A percentile compares a stretch with the other conserved stretches of the same genome.
phyloP scores from a whole-genome alignment of 2,888 invertebrate species.

The Hirtodrosophila confusa region DNA sequence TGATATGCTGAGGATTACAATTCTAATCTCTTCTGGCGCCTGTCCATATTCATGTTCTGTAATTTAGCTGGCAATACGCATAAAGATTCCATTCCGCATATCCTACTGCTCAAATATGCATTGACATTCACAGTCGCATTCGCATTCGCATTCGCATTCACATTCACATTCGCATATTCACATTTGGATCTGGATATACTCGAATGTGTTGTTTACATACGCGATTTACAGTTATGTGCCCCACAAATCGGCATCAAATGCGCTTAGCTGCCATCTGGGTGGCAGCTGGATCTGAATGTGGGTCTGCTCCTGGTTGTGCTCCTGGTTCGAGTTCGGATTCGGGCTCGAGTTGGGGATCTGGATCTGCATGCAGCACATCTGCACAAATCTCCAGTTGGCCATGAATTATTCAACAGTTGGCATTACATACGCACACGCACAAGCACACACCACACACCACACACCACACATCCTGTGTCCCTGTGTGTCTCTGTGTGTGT shows the following conservation, averaged over 20 bases:
- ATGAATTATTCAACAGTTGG: constrained; percentile 78
- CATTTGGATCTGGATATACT: constrained; percentile 24
- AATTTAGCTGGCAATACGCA: constrained; percentile 1
- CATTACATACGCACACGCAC: constrained; percentile 37
- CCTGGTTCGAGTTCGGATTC: neutral
- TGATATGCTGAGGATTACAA: too few species aligned
- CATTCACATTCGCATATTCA: constrained; percentile 19
- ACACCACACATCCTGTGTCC: neutral
- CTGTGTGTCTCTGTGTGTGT: constrained; percentile 4
- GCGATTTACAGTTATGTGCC: constrained; percentile 74
- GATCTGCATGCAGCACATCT: constrained; percentile 58
- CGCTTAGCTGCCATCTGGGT: constrained; percentile 67
- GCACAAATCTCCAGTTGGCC: constrained; percentile 77
- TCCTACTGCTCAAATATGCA: constrained; percentile 44
- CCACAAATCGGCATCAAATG: constrained; percentile 75
- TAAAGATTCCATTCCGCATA: constrained; percentile 7
- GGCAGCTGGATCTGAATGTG: constrained; percentile 3
- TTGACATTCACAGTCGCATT: constrained; percentile 22
- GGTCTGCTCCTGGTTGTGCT: neutral
- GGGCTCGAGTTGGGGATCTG: neutral
- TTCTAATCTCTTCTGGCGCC: too few species aligned
- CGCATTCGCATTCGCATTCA: constrained; percentile 20
- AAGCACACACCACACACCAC: too few species aligned
- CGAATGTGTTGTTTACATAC: constrained; percentile 23
- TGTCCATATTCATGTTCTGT: neutral